Conservation (phyloP, 2,888 invertebrate genomes). For the Lepetodrilus schrolli region DNA sequence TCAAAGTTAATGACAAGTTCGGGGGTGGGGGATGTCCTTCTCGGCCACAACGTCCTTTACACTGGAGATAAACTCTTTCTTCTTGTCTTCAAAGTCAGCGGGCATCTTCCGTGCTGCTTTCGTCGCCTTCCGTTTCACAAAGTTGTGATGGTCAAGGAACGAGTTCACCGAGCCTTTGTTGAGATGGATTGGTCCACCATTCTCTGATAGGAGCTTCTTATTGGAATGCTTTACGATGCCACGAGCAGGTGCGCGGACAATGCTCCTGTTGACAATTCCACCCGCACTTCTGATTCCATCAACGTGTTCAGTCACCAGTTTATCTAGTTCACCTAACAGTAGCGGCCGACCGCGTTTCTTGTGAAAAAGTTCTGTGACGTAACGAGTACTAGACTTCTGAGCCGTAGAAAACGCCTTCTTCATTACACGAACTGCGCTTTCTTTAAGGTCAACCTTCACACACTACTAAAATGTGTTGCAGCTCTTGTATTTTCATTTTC, state of each 20-base stretch:
- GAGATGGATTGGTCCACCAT: background rate
- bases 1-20: slow-evolving; percentile 39
- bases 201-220: background rate
- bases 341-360: background rate
- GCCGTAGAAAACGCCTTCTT: background rate
- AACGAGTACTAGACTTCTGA: background rate
- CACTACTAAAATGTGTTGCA: slow-evolving; percentile 2
- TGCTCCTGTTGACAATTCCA: background rate
- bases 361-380: background rate
- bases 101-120: background rate
- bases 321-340: background rate
- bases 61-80: background rate
- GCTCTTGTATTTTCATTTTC: slow-evolving; percentile 1
- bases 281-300: background rate
- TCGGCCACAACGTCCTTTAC: background rate
- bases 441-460: background rate
- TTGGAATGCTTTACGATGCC: background rate
- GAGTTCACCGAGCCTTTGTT: background rate
- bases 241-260: background rate
- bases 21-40: slow-evolving; percentile 30
- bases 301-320: background rate
- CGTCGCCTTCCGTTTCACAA: background rate
- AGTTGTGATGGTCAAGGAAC: background rate
- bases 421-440: background rate
- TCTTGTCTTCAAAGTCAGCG: background rate